A percentile compares a stretch with the other conserved stretches of the same genome.
phyloP scores from a whole-genome alignment of 2,888 invertebrate genomes.

The Agrilus mali region DNA sequence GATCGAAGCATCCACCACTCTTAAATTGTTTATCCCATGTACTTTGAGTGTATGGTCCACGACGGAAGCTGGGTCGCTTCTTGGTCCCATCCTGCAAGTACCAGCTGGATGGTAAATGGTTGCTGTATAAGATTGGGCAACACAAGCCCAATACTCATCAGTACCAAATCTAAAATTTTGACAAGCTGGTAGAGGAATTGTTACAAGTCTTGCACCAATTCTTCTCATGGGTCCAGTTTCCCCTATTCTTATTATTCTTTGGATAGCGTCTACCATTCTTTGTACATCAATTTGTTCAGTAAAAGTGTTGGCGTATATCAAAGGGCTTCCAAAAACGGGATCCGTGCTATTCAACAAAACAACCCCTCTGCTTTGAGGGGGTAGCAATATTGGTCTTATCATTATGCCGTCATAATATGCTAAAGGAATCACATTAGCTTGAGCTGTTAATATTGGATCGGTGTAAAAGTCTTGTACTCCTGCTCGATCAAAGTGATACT shows the following conservation, averaged over 20 bases:
- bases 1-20: slow-evolving; percentile 56
- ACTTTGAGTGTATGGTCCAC: slow-evolving; percentile 52
- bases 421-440: slow-evolving; percentile 39
- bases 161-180: slow-evolving; percentile 42
- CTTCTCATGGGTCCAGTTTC: slow-evolving; percentile 44
- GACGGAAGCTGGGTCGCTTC: slow-evolving; percentile 46
- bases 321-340: slow-evolving; percentile 57
- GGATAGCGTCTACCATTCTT: slow-evolving; percentile 46
- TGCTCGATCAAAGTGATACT: slow-evolving; percentile 48
- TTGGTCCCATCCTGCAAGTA: slow-evolving; percentile 60
- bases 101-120: slow-evolving; percentile 60
- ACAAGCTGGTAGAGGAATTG: slow-evolving; percentile 47
- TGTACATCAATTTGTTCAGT: slow-evolving; percentile 49
- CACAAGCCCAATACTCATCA: slow-evolving; percentile 54
- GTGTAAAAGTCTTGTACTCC: slow-evolving; percentile 43
- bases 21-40: slow-evolving; percentile 45
- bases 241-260: slow-evolving; percentile 45
- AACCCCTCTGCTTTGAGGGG: slow-evolving; percentile 50
- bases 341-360: slow-evolving; percentile 52
- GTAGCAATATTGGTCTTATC: slow-evolving; percentile 47
- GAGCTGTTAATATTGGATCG: slow-evolving; percentile 36
- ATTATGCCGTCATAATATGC: slow-evolving; percentile 50
- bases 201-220: slow-evolving; percentile 43
- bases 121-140: slow-evolving; percentile 50
- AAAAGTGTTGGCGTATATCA: slow-evolving; percentile 60